phyloP scores from a whole-genome alignment of 1,140 invertebrate species.

The Steinernema khuongi region DNA sequence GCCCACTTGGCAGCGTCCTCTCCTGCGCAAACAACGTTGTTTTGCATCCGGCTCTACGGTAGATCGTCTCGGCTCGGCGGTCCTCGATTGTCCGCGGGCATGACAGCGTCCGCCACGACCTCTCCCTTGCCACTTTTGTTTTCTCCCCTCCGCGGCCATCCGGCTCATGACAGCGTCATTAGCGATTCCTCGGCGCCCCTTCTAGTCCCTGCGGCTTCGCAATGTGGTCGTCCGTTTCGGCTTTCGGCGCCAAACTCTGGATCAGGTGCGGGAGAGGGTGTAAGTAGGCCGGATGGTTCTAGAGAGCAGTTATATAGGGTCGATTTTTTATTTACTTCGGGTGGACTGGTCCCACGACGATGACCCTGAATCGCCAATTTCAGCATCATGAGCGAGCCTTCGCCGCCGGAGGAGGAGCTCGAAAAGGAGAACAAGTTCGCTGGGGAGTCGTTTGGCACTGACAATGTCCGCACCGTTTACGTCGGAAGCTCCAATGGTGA shows the following conservation, averaged over 20 bases:
- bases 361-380: slow-evolving; percentile 5
- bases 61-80: too few species aligned
- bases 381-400: slow-evolving; percentile 10
- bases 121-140: neutral
- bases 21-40: too few species aligned
- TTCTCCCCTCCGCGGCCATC: neutral
- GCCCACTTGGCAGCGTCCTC: too few species aligned
- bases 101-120: neutral
- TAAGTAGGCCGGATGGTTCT: neutral
- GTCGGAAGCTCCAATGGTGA: slow-evolving; percentile 25
- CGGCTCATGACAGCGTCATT: too few species aligned
- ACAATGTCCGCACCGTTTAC: slow-evolving; percentile 27
- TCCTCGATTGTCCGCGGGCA: too few species aligned
- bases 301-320: neutral
- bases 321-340: neutral
- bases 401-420: slow-evolving; percentile 16
- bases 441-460: slow-evolving; percentile 29
- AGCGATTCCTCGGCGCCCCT: slow-evolving; percentile 1
- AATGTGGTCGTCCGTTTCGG: slow-evolving; percentile 4
- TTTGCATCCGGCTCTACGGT: too few species aligned
- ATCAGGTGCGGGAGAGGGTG: too few species aligned
- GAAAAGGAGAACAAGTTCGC: slow-evolving; percentile 28
- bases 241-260: neutral
- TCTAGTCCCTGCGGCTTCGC: neutral
- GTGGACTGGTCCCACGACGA: neutral